Conservation (phyloP, 2,113 vertebrate genomes). For the Mirounga angustirostris region DNA sequence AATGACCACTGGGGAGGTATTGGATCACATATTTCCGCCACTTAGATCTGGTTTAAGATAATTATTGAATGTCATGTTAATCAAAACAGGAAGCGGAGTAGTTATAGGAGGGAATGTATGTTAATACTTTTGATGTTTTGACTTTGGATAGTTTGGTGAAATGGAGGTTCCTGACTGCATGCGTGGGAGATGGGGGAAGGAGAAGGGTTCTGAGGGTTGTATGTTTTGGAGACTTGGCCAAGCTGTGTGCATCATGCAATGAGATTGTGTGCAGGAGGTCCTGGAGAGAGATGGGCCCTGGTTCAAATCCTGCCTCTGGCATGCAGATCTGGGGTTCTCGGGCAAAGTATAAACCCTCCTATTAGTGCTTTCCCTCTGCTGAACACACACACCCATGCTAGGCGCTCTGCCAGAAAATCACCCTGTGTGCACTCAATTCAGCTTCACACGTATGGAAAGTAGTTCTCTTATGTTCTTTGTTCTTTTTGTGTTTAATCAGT, state of each 20-base stretch:
- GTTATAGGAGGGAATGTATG: background rate
- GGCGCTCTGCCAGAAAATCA: background rate
- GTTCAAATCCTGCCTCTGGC: background rate
- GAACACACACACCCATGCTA: background rate
- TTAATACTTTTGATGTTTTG: background rate
- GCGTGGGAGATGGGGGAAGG: background rate
- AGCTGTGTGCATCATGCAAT: fast-evolving
- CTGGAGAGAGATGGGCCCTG: background rate
- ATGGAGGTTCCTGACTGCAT: background rate
- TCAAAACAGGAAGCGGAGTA: background rate
- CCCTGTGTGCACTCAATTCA: background rate
- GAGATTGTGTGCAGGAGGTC: background rate
- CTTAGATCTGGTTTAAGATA: background rate
- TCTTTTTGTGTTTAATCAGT: background rate
- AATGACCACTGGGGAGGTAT: background rate
- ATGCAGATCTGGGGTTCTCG: background rate
- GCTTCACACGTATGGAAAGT: fast-evolving
- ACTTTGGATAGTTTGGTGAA: background rate
- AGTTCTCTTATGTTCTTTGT: background rate
- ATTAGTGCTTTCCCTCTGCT: background rate
- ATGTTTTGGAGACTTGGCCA: background rate
- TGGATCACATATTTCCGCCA: background rate
- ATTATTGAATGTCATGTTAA: background rate
- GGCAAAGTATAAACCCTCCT: background rate
- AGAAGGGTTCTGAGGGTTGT: background rate